Base-by-base conservation (phyloP, 2,888 invertebrate species). In the Lasioglossum lativentre region DNA sequence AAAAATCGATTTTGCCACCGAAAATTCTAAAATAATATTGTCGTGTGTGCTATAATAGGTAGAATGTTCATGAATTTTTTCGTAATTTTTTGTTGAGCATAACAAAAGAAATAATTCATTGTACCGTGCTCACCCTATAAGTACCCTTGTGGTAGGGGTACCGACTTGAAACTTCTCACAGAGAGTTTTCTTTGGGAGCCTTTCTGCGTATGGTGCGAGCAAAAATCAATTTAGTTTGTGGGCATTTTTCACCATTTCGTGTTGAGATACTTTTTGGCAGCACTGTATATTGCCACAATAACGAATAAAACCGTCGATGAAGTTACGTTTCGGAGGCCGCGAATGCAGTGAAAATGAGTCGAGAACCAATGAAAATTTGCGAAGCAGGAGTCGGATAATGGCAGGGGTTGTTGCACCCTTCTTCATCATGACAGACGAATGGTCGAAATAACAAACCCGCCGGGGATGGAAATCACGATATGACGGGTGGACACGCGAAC, bases 401-500 rank as follows among this genome's bases (percentile, higher is more conserved):
- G 38, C 42, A 75, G 56, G 56, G 75, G 72, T 77, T 75, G 68
- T 83, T 83, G 75, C 80, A 75, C 83, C 70, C 74, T 71, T 52
- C 42, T 19, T 5, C 45, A 71, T 70, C n/a, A 40, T 12, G 40
- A 63, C 70, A 42, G 27, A n/a, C 30, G 19, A 42, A 45, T 27
- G 63, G n/a, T 70, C 27, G 70, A 74, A 59, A 75, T 80, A 86
- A 80, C 76, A 70, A 83, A 47, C 47, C 71, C 66, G 59, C 38
- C 68, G 63, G 47, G 70, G 45, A 42, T 77, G 83, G 42, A 77
- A 75, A 84, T 84, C 75, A 47, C 59, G 79, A 75, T 77, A 85
- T 75, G 76, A 75, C 71, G 74, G 72, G 71, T 8, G 52, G 66
- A 30, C 86, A 86, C 77, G 82, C 85, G 76, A 85, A n/a, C 76